Percentiles rank a stretch among this genome's conserved stretches.
Conservation (phyloP, 2,797 vertebrate species). For the Selene dorsalis region DNA sequence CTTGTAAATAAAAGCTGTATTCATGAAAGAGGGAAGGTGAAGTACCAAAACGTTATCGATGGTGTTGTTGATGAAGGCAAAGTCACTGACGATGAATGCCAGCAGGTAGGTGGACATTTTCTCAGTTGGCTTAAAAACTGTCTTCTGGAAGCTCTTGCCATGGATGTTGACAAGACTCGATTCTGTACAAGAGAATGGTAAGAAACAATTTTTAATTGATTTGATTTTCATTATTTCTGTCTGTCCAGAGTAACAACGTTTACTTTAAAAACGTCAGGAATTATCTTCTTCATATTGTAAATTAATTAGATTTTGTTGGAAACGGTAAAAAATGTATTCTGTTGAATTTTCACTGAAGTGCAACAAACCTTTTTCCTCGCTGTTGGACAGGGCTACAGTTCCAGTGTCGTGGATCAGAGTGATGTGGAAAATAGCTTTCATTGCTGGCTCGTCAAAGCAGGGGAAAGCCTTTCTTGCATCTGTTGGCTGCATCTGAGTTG, state of each 20-base stretch:
- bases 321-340: neutral
- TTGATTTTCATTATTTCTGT: neutral
- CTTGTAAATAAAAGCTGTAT: neutral
- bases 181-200: conserved; percentile 61
- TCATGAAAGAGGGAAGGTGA: neutral
- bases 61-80: rapidly evolving
- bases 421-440: conserved; percentile 91
- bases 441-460: conserved; percentile 94
- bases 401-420: conserved; percentile 78
- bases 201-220: neutral
- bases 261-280: neutral
- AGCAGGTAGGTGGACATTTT: conserved; percentile 96
- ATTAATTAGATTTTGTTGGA: neutral
- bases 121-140: conserved; percentile 82
- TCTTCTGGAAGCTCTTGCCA: rapidly evolving
- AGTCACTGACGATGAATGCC: conserved; percentile 94
- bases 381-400: conserved; percentile 88
- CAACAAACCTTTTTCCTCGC: conserved; percentile 79
- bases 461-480: conserved; percentile 94
- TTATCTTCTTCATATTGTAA: neutral
- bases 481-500: conserved; percentile 93
- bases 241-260: neutral
- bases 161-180: rapidly evolving
- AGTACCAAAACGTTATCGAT: conserved; percentile 67
- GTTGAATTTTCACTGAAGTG: neutral